These are phyloP conservation scores for Drosophila pallidifrons DNA, from an alignment of 1,140 invertebrate species.

Conservation along the genomic window DNA sequence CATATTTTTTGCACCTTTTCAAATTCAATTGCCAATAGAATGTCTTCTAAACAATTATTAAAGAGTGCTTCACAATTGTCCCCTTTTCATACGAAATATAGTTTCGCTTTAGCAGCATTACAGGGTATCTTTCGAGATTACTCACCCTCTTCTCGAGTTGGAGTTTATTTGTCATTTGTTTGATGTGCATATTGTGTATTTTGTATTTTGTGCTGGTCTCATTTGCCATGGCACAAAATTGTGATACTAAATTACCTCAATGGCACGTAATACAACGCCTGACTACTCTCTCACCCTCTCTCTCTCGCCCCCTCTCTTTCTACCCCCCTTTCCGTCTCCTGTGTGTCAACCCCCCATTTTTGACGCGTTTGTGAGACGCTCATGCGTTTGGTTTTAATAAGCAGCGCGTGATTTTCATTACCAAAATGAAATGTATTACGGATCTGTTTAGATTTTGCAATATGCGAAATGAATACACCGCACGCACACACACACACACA, in stretches of 20 bases:
- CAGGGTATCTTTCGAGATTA: neutral
- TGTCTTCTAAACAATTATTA: too few relatives aligned
- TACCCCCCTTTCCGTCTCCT: neutral
- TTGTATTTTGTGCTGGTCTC: constrained; percentile 40
- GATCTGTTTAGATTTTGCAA: constrained; percentile 77
- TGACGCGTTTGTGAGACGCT: constrained; percentile 7
- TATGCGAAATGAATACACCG: constrained; percentile 72
- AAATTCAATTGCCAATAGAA: too few relatives aligned
- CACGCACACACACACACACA: constrained; percentile 31
- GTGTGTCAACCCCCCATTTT: too few relatives aligned
- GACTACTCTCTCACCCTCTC: neutral
- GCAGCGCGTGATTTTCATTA: constrained; percentile 81
- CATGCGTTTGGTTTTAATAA: constrained; percentile 64
- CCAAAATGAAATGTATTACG: constrained; percentile 64
- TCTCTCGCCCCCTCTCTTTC: neutral
- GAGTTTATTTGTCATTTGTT: neutral
- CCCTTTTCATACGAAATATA: too few relatives aligned
- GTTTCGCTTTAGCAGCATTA: neutral
- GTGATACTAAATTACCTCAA: constrained; percentile 66
- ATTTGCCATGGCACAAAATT: constrained; percentile 48
- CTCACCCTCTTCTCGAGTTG: too few relatives aligned
- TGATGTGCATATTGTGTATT: constrained; percentile 7
- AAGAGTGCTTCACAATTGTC: too few relatives aligned
- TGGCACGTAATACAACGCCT: constrained; percentile 60
- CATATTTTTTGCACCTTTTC: too few relatives aligned